Evolutionary conservation across 2,113 vertebrate genomes (phyloP).

Genomic region (Heterotilapia buettikoferi): DNA sequence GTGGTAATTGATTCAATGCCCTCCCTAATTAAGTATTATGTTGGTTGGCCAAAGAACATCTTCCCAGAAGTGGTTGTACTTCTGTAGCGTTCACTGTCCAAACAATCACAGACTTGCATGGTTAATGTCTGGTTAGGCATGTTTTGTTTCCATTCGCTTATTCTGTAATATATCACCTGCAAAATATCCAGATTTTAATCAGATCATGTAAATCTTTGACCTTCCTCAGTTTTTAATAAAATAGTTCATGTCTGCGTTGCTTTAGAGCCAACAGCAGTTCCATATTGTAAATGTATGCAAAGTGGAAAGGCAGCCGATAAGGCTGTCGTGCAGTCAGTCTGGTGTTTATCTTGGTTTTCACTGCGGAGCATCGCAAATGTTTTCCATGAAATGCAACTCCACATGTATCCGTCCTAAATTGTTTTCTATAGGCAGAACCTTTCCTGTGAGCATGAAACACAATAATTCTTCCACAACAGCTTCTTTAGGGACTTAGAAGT

Average conservation of each 20-base stretch:
- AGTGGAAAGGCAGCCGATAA: neutral
- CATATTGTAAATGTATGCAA: neutral
- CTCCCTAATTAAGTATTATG: slow-evolving; percentile 58
- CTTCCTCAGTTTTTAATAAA: neutral
- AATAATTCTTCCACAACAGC: slow-evolving; percentile 22
- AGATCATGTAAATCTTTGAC: slow-evolving; percentile 16
- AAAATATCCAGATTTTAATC: neutral
- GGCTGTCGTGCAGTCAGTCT: neutral
- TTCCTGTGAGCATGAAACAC: slow-evolving; percentile 20
- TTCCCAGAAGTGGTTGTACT: slow-evolving; percentile 39
- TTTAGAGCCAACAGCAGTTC: slow-evolving; percentile 10
- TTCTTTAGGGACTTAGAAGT: slow-evolving; percentile 20
- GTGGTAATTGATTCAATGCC: slow-evolving; percentile 60
- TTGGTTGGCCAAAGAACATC: slow-evolving; percentile 56
- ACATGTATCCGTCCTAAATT: neutral
- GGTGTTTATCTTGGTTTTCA: slow-evolving; percentile 15
- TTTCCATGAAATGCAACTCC: neutral
- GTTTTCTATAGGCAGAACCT: neutral
- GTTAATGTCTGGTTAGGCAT: neutral
- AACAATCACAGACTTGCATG: slow-evolving; percentile 21
- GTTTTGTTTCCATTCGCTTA: neutral
- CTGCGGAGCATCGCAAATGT: neutral
- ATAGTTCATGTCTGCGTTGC: neutral
- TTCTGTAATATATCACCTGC: slow-evolving; percentile 10
- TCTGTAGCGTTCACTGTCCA: slow-evolving; percentile 29